Conservation (phyloP, 1,140 invertebrate genomes). For the Leptonema lineaticorne region DNA sequence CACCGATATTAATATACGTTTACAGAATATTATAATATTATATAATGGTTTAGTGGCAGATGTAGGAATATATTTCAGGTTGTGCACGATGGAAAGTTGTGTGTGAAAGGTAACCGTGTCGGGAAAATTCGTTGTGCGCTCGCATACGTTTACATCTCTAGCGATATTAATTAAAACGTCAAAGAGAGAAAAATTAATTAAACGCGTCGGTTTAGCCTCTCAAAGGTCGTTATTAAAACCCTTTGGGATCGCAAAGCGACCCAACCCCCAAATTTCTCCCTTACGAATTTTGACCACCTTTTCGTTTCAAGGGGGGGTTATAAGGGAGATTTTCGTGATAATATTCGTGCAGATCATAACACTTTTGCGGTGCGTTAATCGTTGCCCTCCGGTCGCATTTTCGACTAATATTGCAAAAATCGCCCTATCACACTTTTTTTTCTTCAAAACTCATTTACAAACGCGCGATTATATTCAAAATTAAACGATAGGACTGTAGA, state of each 20-base stretch:
- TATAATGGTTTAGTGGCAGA: no score
- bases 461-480: no score
- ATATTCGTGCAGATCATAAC: conserved; percentile 2
- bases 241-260: neutral
- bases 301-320: neutral
- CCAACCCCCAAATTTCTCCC: neutral
- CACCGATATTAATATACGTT: neutral
- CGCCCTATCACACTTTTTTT: no score
- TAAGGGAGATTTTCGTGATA: neutral
- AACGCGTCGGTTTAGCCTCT: conserved; percentile 15
- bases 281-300: neutral
- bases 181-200: conserved; percentile 33
- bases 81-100: no score
- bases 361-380: conserved; percentile 5
- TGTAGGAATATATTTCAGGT: no score
- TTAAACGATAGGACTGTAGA: no score
- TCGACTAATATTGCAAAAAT: no score
- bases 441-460: no score
- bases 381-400: neutral
- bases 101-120: no score
- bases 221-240: conserved; percentile 32
- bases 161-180: conserved; percentile 31
- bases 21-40: no score
- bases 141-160: neutral
- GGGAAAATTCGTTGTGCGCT: neutral